Evolutionary conservation across 2,888 invertebrate genomes (phyloP), one percentile per base, ranked within the genome.

Genomic region (Blastobasis adustella): DNA sequence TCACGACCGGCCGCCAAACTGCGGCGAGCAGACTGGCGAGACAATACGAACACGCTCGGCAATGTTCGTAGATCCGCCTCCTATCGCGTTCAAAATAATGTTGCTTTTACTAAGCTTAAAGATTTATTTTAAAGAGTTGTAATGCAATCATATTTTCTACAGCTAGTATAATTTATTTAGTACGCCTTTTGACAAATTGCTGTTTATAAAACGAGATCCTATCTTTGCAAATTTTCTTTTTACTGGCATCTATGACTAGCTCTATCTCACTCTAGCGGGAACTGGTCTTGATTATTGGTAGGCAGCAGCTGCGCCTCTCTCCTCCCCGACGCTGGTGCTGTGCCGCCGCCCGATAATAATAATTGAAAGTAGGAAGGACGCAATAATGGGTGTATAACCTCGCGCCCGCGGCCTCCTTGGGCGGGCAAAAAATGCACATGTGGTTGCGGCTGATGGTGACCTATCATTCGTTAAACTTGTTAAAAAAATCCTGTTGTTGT

Each of bases 241-340:
- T 23, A 23, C 23, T 23, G 23, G 23, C 23, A 23, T 23, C 23
- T 23, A 23, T 23, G 23, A 63, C 49, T 79, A 71, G 76, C 70
- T 71, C 86, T 62, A 57, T 87, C 85, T 82, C 84, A 49, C 71
- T 87, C 81, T 73, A 61, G 61, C 65, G 54, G 62, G 71, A 78
- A 82, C 81, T 77, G 75, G 82, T 87, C 85, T 87, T 86, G 87
- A 87, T 89, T 89, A 88, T 89, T 88, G 89, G 89, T 89, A 89
- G 89, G 88, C 85, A 88, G 89, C 89, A 88, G 89, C 87, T 89
- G 89, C 82, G 87, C 85, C 87, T 87, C 88, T 88, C 87, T 85
- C 84, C 87, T 85, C 87, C 88, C 86, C 85, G 78, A 75, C 79
- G 79, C 85, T 82, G 79, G 79, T 67, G 68, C 70, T 66, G 69